Evolutionary conservation across 2,113 vertebrate species (phyloP), one percentile per base, ranked within the genome.

Genomic region (Tyto alba): DNA sequence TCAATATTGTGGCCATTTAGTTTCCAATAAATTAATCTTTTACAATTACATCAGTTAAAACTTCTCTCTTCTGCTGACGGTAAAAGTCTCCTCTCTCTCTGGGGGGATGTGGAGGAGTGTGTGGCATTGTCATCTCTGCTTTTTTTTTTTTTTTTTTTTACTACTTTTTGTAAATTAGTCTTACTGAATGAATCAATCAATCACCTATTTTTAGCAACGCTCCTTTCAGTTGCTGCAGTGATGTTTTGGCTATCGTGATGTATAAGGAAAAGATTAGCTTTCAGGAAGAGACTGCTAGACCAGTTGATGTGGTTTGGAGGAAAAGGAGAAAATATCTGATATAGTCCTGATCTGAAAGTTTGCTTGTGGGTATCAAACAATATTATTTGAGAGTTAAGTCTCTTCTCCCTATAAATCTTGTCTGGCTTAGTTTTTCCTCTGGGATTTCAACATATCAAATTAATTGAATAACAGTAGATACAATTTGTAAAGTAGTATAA

Each of bases 381-480:
- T 91, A 41, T 50, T 73, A 62, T 29, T 50, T 81, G 73, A 83
- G 77, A 56, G 29, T 80, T 14, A 59, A 80, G 32, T n/a, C 13
- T 81, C 32, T 79, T 74, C 41, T 94, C 50, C 22, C n/a, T 77
- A 8, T 63, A 77, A 86, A 86, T 74, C 60, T 86, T 62, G 5
- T 34, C 64, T 63, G 80, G 59, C 38, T 90, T 93, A 74, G 18
- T 60, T 88, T 95, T 92, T 67, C 79, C 27, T 4, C 48, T 40
- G 80, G 81, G 83, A 71, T 43, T 38, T 81, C 79, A 90, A 43
- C 45, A 11, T 56, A 64, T 59, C 56, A 72, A 77, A 60, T 55
- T 88, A 93, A 93, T 93, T 88, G 55, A 94, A 68, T 76, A 82
- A 73, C 62, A 32, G n/a, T 36, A 84, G 62, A 64, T 77, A 64